phyloP scores from a whole-genome alignment of 2,888 invertebrate genomes.

The Pinctada fucata region DNA sequence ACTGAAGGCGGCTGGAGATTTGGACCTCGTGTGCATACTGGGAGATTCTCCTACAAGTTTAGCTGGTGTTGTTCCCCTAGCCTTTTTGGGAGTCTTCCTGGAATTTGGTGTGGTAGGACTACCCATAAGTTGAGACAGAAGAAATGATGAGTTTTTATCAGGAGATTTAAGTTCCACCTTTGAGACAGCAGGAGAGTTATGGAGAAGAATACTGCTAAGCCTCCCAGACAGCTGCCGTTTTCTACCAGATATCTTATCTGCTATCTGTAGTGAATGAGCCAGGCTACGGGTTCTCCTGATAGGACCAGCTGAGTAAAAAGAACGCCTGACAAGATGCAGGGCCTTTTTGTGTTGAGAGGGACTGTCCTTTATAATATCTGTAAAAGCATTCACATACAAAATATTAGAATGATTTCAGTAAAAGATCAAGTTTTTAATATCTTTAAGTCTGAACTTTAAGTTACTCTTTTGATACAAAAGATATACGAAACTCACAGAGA shows the following conservation, averaged over 20 bases:
- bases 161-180: constrained; percentile 52
- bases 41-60: constrained; percentile 51
- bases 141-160: constrained; percentile 57
- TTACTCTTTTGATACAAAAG: too few species aligned
- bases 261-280: constrained; percentile 59
- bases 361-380: constrained; percentile 34
- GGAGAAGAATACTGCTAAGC: constrained; percentile 38
- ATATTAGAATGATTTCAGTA: too few species aligned
- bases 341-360: constrained; percentile 61
- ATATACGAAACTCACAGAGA: too few species aligned
- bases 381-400: neutral
- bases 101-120: constrained; percentile 56
- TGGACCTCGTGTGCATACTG: constrained; percentile 47
- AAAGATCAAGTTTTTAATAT: too few species aligned
- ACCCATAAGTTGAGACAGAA: constrained; percentile 60
- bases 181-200: constrained; percentile 26
- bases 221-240: constrained; percentile 31
- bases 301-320: constrained; percentile 66
- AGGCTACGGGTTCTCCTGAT: constrained; percentile 60
- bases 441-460: too few species aligned
- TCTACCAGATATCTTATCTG: constrained; percentile 60
- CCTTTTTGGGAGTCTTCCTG: constrained; percentile 31
- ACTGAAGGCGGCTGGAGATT: constrained; percentile 29
- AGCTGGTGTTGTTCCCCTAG: constrained; percentile 40
- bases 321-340: constrained; percentile 55